phyloP scores from a whole-genome alignment of 1,140 invertebrate genomes.

The Parasteatoda tepidariorum region DNA sequence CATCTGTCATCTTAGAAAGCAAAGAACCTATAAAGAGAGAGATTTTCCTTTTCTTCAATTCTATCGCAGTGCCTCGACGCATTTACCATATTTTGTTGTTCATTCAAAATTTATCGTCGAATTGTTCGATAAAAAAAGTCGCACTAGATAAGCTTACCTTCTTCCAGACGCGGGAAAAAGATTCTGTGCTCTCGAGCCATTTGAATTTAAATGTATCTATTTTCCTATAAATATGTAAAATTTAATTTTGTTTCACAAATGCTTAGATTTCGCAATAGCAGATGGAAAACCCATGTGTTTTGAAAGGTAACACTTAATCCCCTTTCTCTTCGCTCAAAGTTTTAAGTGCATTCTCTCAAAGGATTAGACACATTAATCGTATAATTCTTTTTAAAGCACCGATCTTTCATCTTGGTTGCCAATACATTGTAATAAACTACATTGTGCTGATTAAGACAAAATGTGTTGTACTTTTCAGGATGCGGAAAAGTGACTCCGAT shows the following conservation, averaged over 20 bases:
- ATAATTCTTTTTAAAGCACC: slow-evolving; percentile 17
- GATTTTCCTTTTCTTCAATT: slow-evolving; percentile 48
- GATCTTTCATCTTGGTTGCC: too few relatives aligned
- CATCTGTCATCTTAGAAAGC: slow-evolving; percentile 54
- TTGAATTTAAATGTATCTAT: slow-evolving; percentile 57
- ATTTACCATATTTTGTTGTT: slow-evolving; percentile 60
- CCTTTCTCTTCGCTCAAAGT: slow-evolving; percentile 10
- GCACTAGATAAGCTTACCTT: slow-evolving; percentile 36
- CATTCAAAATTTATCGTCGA: slow-evolving; percentile 59
- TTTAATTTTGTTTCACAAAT: slow-evolving; percentile 58
- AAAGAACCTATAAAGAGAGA: slow-evolving; percentile 52
- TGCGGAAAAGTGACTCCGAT: too few relatives aligned
- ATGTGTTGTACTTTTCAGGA: too few relatives aligned
- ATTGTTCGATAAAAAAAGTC: slow-evolving; percentile 55
- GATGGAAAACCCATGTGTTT: neutral
- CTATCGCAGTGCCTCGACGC: slow-evolving; percentile 26
- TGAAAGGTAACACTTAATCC: slow-evolving; percentile 3
- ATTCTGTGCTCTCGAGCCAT: slow-evolving; percentile 32
- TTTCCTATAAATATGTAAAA: slow-evolving; percentile 61
- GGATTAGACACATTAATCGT: slow-evolving; percentile 59
- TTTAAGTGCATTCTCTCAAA: slow-evolving; percentile 16
- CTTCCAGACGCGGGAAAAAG: neutral
- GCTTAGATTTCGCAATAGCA: slow-evolving; percentile 23
- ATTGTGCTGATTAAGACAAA: too few relatives aligned
- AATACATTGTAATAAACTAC: too few relatives aligned